Conservation (phyloP, 2,888 invertebrate species). For the Papilio protenor region DNA sequence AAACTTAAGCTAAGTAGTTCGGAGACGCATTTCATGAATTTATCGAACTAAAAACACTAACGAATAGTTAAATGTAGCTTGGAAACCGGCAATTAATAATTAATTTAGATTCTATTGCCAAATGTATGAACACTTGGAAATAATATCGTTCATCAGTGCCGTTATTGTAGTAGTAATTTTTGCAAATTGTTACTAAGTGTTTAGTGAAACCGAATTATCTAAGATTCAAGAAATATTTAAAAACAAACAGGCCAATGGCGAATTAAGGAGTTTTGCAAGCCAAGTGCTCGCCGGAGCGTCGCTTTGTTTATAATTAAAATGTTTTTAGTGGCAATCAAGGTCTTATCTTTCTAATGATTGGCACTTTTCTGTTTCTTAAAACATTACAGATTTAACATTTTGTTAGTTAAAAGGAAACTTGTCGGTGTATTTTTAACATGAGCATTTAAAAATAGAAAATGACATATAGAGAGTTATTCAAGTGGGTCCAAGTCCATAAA, state of each 20-base stretch:
- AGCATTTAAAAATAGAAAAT: background rate
- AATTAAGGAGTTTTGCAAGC: conserved; percentile 77
- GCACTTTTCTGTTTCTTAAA: conserved; percentile 58
- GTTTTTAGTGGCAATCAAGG: conserved; percentile 73
- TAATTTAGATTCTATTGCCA: too few species aligned
- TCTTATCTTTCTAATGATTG: conserved; percentile 70
- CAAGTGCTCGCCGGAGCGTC: conserved; percentile 72
- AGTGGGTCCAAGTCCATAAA: too few species aligned
- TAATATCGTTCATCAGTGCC: too few species aligned
- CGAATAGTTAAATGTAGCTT: too few species aligned
- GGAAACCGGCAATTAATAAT: too few species aligned
- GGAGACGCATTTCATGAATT: too few species aligned
- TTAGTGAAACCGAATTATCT: conserved; percentile 44
- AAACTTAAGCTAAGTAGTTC: too few species aligned
- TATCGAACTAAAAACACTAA: too few species aligned
- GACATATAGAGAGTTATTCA: too few species aligned
- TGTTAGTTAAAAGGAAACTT: background rate
- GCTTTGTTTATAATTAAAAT: conserved; percentile 78
- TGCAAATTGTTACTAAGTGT: background rate
- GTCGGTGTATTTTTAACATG: conserved; percentile 6
- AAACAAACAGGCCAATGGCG: conserved; percentile 46
- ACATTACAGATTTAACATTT: conserved; percentile 32
- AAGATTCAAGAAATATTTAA: conserved; percentile 45
- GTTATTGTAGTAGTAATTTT: too few species aligned
- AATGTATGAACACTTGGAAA: too few species aligned